Evolutionary conservation across 2,888 invertebrate genomes (phyloP), one percentile per base, ranked within the genome.

Genomic region (Sturmia bella): DNA sequence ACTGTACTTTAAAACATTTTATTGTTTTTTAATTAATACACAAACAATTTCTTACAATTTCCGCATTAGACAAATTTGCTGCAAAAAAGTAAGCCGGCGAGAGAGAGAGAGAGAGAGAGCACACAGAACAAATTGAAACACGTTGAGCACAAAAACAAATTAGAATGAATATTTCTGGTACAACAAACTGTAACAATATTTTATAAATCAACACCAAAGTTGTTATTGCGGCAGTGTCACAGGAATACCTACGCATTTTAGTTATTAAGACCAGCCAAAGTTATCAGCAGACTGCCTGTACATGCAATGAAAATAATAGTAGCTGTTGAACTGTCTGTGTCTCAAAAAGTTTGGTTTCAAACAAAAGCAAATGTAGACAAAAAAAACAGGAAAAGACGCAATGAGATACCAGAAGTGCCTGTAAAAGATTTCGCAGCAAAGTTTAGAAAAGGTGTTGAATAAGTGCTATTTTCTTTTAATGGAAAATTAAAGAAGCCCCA

Each of bases 311-410:
- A 54, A 68, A 76, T 52, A 68, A 69, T 59, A 72, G 57, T 79
- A 79, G 78, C 68, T 79, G 78, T 79, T 79, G 78, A 79, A 79
- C 78, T 79, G 78, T 79, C 78, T 79, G 61, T 73, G 78, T 72
- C 78, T 79, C 78, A 54, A 73, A 66, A 68, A 64, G 77, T 45
- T 59, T 73, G 59, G 59, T 61, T 66, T 66, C 52, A 66, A 66
- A 70, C 63, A 57, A 64, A 37, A 61, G 61, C 19, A 43, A 43
- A n/a, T 37, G 21, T 3, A 63, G n/a, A 41, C 13, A 48, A 2
- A n/a, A 11, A 11, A 59, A 59, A 6, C 39, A 57, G 39, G 17
- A 50, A 56, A 32, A 43, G 21, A 32, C 17, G 39, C 9, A 21
- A 13, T 61, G 24, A n/a, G 32, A 57, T 11, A 32, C 32, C 5